Base-by-base conservation (phyloP, 2,888 invertebrate species). In the Chalcosyrphus nemorum region DNA sequence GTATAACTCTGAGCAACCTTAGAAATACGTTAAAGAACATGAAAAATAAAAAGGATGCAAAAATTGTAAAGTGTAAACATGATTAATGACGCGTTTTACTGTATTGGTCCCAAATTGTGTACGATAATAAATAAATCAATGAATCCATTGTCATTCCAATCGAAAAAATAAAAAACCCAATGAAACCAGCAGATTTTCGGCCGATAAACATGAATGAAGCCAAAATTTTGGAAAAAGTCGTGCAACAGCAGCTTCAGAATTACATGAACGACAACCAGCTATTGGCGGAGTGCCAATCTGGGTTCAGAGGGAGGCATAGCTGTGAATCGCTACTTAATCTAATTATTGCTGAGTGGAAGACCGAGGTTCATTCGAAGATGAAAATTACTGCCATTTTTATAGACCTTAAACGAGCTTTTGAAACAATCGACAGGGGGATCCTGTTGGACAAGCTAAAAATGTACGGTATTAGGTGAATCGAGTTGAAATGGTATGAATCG, bases 401-500 rank as follows among this genome's bases (percentile, higher is more conserved):
- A 7, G 24, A 63, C n/a, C 19, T 35, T 1, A 35, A 21, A 11
- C 50, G n/a, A 7, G 45, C 45, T 9, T 50, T 65, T 65, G 32
- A 54, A 32, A 54, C 54, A 17, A 32, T 56, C 17, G 35, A 56
- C 35, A 35, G 32, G 32, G 11, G 13, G 4, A 50, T 50, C n/a
- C 27, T 50, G 2, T 13, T 50, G 0, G 13, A 50, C 4, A 50
- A 50, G 9, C 11, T 54, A 13, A 17, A 43, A 13, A 50, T 4
- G 27, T 43, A 43, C 43, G 4, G 17, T 0, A 15, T 43, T 2
- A 47, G 7, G 17, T 13, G 38, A 38, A 19, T 11, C 2, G 47
- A 19, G 9, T 35, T 56, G 35, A 19, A 56, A 56, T 56, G 56
- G 56, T 56, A 35, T 17, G 56, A 56, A 11, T 56, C 56, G 4